Base-by-base conservation (phyloP, 2,888 invertebrate species). In the Athalia circularis region DNA sequence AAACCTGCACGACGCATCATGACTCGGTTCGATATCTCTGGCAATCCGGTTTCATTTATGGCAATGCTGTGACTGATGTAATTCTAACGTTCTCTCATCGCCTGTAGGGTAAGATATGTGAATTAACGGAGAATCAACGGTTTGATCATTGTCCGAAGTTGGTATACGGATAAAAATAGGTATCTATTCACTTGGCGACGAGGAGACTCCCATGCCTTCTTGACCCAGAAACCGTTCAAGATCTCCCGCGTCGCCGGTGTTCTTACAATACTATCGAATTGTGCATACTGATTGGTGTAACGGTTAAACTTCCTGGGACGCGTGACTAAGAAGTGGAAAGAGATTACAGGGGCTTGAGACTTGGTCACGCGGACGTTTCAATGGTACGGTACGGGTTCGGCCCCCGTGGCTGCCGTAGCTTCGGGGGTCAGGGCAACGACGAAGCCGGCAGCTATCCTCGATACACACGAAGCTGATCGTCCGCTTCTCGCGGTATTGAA, bases 211-310 rank as follows among this genome's bases (percentile, higher is more conserved):
- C 29, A 29, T 29, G 29, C 29, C 57, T n/a, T 13, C 45, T 45
- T 57, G 72, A 72, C 72, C 72, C 52, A 72, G 59, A 72, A 72
- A 72, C 13, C 47, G 47, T 72, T 72, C 72, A 72, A 72, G 72
- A 59, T 72, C 72, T 72, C 54, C 59, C 13, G 48, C 57, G 72
- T 54, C n/a, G 4, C n/a, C 7, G n/a, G 54, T 47, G 68, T 68
- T 68, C 68, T n/a, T 52, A 15, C 72, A 72, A 72, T 59, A 57
- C 8, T 59, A 59, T 72, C 11, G 72, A 72, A 59, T 72, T 59
- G 57, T 72, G 57, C 45, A 72, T 57, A 57, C 57, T 72, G 72
- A 72, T 72, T 72, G 59, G 62, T n/a, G 75, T 75, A 75, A 75
- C 75, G 75, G 75, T 75, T 61, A 75, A 75, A 45, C 45, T 7